Base-by-base conservation (phyloP, 2,888 invertebrate genomes). In the Ormyrus labotus region DNA sequence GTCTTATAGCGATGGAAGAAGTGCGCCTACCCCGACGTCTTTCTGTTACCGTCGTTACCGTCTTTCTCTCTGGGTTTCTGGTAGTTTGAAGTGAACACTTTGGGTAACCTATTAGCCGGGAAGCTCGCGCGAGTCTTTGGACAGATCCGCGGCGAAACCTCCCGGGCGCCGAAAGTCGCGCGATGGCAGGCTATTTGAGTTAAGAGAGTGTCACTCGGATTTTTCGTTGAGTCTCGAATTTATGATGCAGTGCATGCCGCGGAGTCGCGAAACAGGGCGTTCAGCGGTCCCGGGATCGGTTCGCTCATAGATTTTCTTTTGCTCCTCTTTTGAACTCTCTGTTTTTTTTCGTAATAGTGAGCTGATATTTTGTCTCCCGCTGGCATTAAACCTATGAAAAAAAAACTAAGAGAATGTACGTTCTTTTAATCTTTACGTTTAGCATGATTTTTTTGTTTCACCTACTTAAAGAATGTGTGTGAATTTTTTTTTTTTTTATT, bases 371-470 rank as follows among this genome's bases (percentile, higher is more conserved):
- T 70, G 55, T 51, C 7, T 86, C 87, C 85, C 88, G 86, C 87
- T 88, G 85, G 87, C 87, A 82, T 87, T 87, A 85, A 88, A 88
- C 83, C 87, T 88, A 89, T 87, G 85, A 87, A 87, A 77, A 87
- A 87, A 77, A 88, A 89, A 87, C 88, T 89, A 89, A 89, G 88
- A 89, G 85, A 87, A 89, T 87, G 86, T 86, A 87, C 13, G 60
- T 58, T 10, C 68, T 58, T 84, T 86, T 87, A 84, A 86, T 84
- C 84, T 80, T 81, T 70, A 70, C 45, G 60, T 78, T 81, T 74
- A 78, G 48, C 60, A 73, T 70, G 73, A 47, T 81, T 83, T 78
- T 84, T 83, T 83, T 83, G 83, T 67, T 84, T 85, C 80, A 83
- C 80, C 87, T 87, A 87, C 86, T 82, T 86, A 87, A 81, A 87